Percentiles rank a stretch among this genome's conserved stretches.
phyloP scores from a whole-genome alignment of 23 tunicate genomes.

The Styela plicata region DNA sequence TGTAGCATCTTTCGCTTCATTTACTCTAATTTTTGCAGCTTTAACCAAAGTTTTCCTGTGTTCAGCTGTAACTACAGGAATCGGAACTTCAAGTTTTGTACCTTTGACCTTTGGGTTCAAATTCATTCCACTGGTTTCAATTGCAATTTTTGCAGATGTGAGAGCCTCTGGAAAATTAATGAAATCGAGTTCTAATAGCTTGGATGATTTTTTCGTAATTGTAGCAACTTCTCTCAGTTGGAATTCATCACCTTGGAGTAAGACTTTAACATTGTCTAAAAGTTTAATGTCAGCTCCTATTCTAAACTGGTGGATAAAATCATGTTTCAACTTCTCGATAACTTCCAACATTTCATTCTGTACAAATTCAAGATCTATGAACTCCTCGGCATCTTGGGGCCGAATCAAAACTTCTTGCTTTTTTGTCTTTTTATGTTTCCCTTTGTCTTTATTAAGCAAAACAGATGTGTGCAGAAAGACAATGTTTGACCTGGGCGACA shows the following conservation, averaged over 20 bases:
- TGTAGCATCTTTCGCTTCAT: conserved; percentile 24
- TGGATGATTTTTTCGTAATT: conserved; percentile 41
- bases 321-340: conserved; percentile 29
- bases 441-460: background rate
- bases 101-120: conserved; percentile 47
- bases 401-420: conserved; percentile 42
- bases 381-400: conserved; percentile 51
- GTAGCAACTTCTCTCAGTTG: conserved; percentile 44
- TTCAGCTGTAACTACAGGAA: conserved; percentile 60
- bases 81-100: conserved; percentile 48
- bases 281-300: conserved; percentile 44
- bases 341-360: conserved; percentile 27
- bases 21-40: conserved; percentile 40
- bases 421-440: conserved; percentile 10
- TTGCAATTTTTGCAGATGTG: conserved; percentile 26
- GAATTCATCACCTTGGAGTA: conserved; percentile 38
- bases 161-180: conserved; percentile 52
- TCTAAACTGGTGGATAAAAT: conserved; percentile 39
- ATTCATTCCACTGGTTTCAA: conserved; percentile 42
- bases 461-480: background rate
- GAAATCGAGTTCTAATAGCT: conserved; percentile 31
- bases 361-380: conserved; percentile 41
- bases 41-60: conserved; percentile 37
- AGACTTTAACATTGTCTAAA: conserved; percentile 27
- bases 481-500: too few species aligned